Evolutionary conservation across 1,140 invertebrate genomes (phyloP).

Genomic region (Wasmannia auropunctata): DNA sequence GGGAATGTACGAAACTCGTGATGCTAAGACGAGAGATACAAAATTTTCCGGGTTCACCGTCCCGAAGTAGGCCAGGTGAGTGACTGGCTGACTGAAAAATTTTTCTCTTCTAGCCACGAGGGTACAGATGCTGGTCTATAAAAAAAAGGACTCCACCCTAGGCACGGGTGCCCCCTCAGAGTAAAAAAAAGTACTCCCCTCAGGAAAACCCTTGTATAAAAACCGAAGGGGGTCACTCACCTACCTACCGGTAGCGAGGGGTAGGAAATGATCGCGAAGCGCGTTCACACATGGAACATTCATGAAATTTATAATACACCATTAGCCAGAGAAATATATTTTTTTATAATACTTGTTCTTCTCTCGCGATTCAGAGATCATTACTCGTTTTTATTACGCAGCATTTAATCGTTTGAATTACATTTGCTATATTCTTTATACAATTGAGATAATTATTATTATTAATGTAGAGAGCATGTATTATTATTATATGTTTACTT

Average conservation of each 20-base stretch:
- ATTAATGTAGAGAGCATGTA: not conserved
- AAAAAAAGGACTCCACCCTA: slow-evolving; percentile 80
- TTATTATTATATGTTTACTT: not conserved
- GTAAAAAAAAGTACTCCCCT: slow-evolving; percentile 78
- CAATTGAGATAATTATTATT: not conserved
- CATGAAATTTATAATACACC: slow-evolving; percentile 26
- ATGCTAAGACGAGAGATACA: slow-evolving; percentile 26
- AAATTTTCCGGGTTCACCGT: slow-evolving; percentile 73
- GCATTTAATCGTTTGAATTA: not conserved
- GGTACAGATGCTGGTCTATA: slow-evolving; percentile 84
- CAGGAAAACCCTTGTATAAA: slow-evolving; percentile 84
- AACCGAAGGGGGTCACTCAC: slow-evolving; percentile 82
- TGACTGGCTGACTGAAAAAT: slow-evolving; percentile 84
- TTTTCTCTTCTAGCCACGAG: slow-evolving; percentile 77
- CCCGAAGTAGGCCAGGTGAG: slow-evolving; percentile 83
- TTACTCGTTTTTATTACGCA: not conserved
- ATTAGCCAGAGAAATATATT: slow-evolving; percentile 6
- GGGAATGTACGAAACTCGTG: not conserved
- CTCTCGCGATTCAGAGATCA: not conserved
- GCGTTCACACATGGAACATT: slow-evolving; percentile 43
- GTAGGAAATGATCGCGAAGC: slow-evolving; percentile 65
- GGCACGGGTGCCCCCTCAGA: slow-evolving; percentile 77
- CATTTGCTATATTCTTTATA: not conserved
- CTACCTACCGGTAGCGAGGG: slow-evolving; percentile 76
- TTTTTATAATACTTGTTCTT: not conserved